These are phyloP conservation scores for Protonibea diacanthus DNA, from an alignment of 2,797 vertebrate species.

Conservation along the genomic window DNA sequence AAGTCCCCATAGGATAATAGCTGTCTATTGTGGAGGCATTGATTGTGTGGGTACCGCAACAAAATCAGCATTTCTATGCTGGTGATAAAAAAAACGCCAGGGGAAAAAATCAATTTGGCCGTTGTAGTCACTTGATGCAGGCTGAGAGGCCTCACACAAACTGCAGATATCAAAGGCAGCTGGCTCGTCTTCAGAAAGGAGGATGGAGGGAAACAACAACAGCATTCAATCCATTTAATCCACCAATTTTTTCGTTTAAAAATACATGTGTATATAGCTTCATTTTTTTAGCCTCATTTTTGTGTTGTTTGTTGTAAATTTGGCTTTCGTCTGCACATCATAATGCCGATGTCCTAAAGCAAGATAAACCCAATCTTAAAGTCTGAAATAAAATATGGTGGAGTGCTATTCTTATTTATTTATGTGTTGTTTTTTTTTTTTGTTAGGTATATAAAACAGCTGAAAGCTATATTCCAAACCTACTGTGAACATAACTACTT, in stretches of 20 bases:
- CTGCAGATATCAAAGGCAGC: slow-evolving; percentile 72
- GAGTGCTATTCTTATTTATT: slow-evolving; percentile 19
- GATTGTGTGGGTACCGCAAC: slow-evolving; percentile 70
- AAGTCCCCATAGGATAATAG: slow-evolving; percentile 46
- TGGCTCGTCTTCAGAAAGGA: slow-evolving; percentile 60
- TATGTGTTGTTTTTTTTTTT: slow-evolving; percentile 13
- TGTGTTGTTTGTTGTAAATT: slow-evolving; percentile 24
- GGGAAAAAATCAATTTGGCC: slow-evolving; percentile 77
- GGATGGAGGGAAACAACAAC: slow-evolving; percentile 53
- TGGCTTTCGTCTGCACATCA: slow-evolving; percentile 35
- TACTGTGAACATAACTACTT: background rate
- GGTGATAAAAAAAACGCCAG: slow-evolving; percentile 66
- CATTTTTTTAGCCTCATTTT: slow-evolving; percentile 38
- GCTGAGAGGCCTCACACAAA: slow-evolving; percentile 61
- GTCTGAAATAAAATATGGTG: slow-evolving; percentile 37
- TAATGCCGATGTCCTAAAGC: slow-evolving; percentile 36
- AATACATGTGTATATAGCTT: slow-evolving; percentile 27
- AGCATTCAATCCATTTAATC: slow-evolving; percentile 56
- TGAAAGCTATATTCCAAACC: background rate
- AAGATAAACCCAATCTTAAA: slow-evolving; percentile 30
- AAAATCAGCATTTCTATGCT: slow-evolving; percentile 74
- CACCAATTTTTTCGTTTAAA: slow-evolving; percentile 38
- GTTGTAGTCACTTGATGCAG: slow-evolving; percentile 65
- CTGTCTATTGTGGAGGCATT: slow-evolving; percentile 58
- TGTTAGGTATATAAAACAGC: background rate